Conservation (phyloP, 2,888 invertebrate species). For the Muschampia plurimacula region DNA sequence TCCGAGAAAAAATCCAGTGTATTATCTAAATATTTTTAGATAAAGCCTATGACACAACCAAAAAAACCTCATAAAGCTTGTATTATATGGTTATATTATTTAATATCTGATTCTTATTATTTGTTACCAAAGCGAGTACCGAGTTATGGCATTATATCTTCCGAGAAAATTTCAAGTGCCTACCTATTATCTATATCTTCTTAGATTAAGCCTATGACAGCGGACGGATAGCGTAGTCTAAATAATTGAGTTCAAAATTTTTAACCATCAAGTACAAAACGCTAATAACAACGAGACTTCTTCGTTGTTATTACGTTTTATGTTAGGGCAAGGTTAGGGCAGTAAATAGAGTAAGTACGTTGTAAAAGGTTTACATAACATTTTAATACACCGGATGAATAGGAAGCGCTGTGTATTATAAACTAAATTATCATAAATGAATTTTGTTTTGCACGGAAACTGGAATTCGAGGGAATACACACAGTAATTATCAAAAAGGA, state of each 20-base stretch:
- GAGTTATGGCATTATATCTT: no score
- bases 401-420: not conserved
- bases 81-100: no score
- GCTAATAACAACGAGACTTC: not conserved
- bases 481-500: not conserved
- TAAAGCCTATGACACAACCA: no score
- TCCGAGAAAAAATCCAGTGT: no score
- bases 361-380: not conserved
- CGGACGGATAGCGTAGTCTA: not conserved
- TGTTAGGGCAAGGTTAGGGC: not conserved
- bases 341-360: not conserved
- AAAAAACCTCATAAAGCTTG: no score
- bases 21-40: no score
- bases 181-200: not conserved
- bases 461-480: not conserved
- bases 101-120: no score
- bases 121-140: no score
- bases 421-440: not conserved
- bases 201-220: not conserved
- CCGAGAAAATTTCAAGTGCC: no score
- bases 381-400: not conserved
- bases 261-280: not conserved
- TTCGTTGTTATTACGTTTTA: constrained; percentile 3
- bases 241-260: not conserved
- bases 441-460: not conserved